Evolutionary conservation across 2,113 vertebrate genomes (phyloP), one percentile per base, ranked within the genome.

Genomic region (Girardinichthys multiradiatus): DNA sequence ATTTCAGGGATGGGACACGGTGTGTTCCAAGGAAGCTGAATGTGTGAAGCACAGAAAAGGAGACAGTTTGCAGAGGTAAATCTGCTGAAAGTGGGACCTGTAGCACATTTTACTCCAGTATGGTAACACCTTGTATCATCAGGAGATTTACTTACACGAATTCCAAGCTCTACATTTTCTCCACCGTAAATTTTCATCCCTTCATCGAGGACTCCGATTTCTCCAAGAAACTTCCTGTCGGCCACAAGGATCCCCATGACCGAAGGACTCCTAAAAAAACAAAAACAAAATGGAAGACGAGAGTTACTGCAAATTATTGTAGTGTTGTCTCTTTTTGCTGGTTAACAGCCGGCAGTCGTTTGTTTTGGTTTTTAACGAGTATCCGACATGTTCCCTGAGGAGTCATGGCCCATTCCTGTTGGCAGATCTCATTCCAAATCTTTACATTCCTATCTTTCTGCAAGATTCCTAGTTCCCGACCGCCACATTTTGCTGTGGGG

Each of bases 111-210:
- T 48, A 29, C 21, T 54, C 28, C 11, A 57, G 30, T 28, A 24
- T 48, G 19, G 27, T 45, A 19, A 45, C 4, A 24, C 27, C 21
- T 15, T 1, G 2, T 14, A 4, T 4, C 45, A 24, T 21, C 8
- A 45, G 5, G 10, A 54, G 7, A 17, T 24, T 29, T 45, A 85
- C 95, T 97, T 87, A 98, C 97, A 89, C 97, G 94, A 81, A 99
- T 95, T 57, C 97, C 97, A 0, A 99, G 95, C 81, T 99, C 97
- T 1, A 99, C 97, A 10, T 99, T 99, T 83, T 99, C 97, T 64
- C 97, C 97, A 60, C 97, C 97, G 0, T 98, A 99, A 1, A 97
- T 92, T 81, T 96, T 95, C 97, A 98, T 99, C 85, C 97, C 97
- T 90, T 94, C 95, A 51, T 99, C 97, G 59, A 99, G 84, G 9